Evolutionary conservation across 2,888 invertebrate genomes (phyloP).

Genomic region (Macrostomum cliftonense): DNA sequence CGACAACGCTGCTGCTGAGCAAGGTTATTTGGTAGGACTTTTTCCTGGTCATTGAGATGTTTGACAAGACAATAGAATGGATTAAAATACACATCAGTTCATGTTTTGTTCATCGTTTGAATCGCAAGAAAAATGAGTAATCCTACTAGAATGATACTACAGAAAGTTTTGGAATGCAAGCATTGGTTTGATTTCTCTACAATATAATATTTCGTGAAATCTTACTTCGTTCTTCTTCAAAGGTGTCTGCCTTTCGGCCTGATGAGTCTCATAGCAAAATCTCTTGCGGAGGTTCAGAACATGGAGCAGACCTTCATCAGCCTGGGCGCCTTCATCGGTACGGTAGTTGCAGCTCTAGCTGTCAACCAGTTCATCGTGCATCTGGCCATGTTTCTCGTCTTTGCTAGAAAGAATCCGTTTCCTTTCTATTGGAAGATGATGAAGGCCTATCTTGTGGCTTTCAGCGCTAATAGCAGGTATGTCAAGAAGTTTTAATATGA

Average conservation of each 20-base stretch:
- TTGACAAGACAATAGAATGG: too few relatives aligned
- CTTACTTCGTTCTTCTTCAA: too few relatives aligned
- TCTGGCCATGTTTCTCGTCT: constrained; percentile 17
- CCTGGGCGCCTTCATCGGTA: constrained; percentile 17
- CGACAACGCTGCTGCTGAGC: constrained; percentile 17
- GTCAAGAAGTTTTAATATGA: constrained; percentile 8
- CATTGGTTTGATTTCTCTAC: too few relatives aligned
- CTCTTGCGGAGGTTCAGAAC: constrained; percentile 14
- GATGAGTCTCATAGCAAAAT: constrained; percentile 18
- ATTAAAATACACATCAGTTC: too few relatives aligned
- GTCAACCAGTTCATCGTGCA: constrained; percentile 18
- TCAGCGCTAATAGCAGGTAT: constrained; percentile 23
- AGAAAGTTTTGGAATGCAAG: too few relatives aligned
- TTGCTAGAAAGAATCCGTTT: constrained; percentile 20
- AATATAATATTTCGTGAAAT: too few relatives aligned
- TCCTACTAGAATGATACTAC: too few relatives aligned
- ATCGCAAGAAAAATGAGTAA: too few relatives aligned
- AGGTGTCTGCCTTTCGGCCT: constrained; percentile 22
- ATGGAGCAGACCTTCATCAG: constrained; percentile 15
- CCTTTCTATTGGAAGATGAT: constrained; percentile 16
- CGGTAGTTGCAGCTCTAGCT: constrained; percentile 17
- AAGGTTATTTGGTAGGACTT: constrained; percentile 21
- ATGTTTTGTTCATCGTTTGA: too few relatives aligned
- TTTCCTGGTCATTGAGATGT: too few relatives aligned
- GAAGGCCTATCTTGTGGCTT: constrained; percentile 18